These are phyloP conservation scores for Phalloptychus januarius DNA, from an alignment of 2,797 vertebrate species.

Conservation along the genomic window DNA sequence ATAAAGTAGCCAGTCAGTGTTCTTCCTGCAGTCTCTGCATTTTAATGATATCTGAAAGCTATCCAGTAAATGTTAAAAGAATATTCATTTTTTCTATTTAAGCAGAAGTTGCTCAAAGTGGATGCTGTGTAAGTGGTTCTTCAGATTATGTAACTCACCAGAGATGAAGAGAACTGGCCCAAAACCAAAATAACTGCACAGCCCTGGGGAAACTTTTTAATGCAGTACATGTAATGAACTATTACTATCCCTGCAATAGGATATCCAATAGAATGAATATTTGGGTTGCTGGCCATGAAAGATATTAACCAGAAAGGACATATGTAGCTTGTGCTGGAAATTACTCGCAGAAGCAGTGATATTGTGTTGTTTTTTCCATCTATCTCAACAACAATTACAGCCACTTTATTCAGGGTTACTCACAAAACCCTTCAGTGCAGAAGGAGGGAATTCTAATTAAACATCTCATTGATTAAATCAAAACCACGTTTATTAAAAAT, in stretches of 20 bases:
- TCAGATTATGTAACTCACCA: conserved; percentile 50
- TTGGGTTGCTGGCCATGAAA: conserved; percentile 58
- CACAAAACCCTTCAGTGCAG: conserved; percentile 33
- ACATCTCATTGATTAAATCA: conserved; percentile 74
- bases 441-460: conserved; percentile 68
- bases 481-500: conserved; percentile 79
- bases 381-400: conserved; percentile 57
- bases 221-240: conserved; percentile 52
- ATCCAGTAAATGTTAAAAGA: conserved; percentile 24
- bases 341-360: conserved; percentile 49
- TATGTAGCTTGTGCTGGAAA: conserved; percentile 47
- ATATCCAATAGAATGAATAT: conserved; percentile 63
- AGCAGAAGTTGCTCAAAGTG: conserved; percentile 19
- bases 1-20: background rate
- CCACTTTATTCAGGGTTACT: conserved; percentile 52
- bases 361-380: conserved; percentile 59
- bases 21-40: conserved; percentile 34
- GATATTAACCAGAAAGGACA: conserved; percentile 59
- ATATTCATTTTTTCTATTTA: background rate
- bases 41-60: conserved; percentile 26
- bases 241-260: conserved; percentile 49
- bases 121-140: conserved; percentile 47
- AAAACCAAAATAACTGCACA: conserved; percentile 59
- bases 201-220: conserved; percentile 50
- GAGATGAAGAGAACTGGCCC: conserved; percentile 53